Evolutionary conservation across 2,797 vertebrate genomes (phyloP).

Genomic region (Ambastaia sidthimunki): DNA sequence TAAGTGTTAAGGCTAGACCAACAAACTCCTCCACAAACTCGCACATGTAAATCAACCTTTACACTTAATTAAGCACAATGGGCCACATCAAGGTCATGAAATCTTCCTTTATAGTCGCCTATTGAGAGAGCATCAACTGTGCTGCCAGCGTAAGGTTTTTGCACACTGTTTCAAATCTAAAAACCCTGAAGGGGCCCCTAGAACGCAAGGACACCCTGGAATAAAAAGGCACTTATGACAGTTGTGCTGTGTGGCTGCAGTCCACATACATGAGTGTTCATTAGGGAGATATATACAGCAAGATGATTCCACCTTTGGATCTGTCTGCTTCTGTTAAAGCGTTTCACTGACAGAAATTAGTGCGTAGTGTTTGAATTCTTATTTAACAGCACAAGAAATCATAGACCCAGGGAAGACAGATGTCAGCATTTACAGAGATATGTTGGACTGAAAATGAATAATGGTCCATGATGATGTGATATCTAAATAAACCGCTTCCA

Average conservation of each 20-base stretch:
- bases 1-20: slow-evolving; percentile 54
- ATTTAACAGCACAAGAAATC: slow-evolving; percentile 21
- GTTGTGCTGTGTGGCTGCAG: slow-evolving; percentile 44
- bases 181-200: slow-evolving; percentile 70
- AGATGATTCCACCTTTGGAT: slow-evolving; percentile 19
- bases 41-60: slow-evolving; percentile 81
- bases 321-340: slow-evolving; percentile 22
- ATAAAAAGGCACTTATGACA: slow-evolving; percentile 63
- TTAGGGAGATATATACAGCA: slow-evolving; percentile 31
- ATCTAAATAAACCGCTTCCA: slow-evolving; percentile 21
- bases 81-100: slow-evolving; percentile 79
- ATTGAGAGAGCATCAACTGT: slow-evolving; percentile 80
- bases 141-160: slow-evolving; percentile 77
- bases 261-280: slow-evolving; percentile 61
- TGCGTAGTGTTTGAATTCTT: slow-evolving; percentile 3
- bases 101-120: slow-evolving; percentile 78
- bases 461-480: slow-evolving; percentile 7
- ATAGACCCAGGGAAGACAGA: background rate
- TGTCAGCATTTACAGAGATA: slow-evolving; percentile 24
- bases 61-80: slow-evolving; percentile 80
- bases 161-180: slow-evolving; percentile 76
- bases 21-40: slow-evolving; percentile 63
- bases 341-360: slow-evolving; percentile 21
- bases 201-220: slow-evolving; percentile 77
- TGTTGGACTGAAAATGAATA: background rate